Conservation (phyloP, 1,140 invertebrate species). For the Drosophila sucinea region DNA sequence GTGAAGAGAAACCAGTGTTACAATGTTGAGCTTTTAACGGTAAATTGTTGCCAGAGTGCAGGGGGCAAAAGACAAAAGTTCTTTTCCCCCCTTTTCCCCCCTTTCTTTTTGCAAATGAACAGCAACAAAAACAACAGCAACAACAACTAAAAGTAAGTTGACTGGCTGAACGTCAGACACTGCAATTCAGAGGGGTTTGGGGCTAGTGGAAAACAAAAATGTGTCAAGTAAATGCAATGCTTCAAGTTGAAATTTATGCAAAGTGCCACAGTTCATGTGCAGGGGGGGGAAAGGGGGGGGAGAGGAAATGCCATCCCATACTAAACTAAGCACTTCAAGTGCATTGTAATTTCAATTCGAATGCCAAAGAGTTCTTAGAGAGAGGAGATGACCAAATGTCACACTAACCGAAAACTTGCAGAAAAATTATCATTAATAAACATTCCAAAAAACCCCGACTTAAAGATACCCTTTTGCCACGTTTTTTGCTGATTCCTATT, state of each 20-base stretch:
- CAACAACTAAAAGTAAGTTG: conserved; percentile 6
- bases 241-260: conserved; percentile 75
- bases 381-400: conserved; percentile 11
- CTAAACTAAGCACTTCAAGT: conserved; percentile 35
- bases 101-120: conserved; percentile 59
- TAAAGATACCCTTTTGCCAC: background rate
- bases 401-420: background rate
- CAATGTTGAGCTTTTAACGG: conserved; percentile 77
- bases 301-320: background rate
- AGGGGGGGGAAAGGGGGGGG: background rate
- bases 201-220: conserved; percentile 60
- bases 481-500: no score
- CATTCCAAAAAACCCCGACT: background rate
- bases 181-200: background rate
- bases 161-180: conserved; percentile 15
- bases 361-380: background rate
- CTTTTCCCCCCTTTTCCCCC: conserved; percentile 8
- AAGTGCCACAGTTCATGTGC: conserved; percentile 60
- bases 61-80: conserved; percentile 65
- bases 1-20: conserved; percentile 68
- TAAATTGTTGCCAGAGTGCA: conserved; percentile 70
- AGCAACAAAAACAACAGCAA: conserved; percentile 41
- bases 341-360: conserved; percentile 60
- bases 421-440: background rate
- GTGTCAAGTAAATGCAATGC: conserved; percentile 77